These are phyloP conservation scores for Orius insidiosus DNA, from an alignment of 1,140 invertebrate species.

Conservation along the genomic window DNA sequence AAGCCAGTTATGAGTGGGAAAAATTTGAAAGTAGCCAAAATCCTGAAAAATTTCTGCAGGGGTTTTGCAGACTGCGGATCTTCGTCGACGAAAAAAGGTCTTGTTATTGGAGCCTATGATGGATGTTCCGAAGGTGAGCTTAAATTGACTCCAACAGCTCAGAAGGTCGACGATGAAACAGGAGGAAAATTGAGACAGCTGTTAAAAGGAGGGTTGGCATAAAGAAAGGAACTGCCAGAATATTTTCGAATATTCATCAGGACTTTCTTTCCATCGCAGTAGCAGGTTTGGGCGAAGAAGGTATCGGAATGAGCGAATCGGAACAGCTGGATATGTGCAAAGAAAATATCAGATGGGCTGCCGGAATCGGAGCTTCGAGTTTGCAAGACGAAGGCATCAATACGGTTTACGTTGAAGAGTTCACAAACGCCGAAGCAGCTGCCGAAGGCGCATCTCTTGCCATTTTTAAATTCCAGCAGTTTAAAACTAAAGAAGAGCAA, in stretches of 20 bases:
- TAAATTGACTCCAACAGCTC: slow-evolving; percentile 12
- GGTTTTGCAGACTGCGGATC: background rate
- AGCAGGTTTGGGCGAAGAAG: slow-evolving; percentile 47
- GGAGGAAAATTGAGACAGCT: slow-evolving; percentile 11
- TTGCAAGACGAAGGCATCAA: slow-evolving; percentile 26
- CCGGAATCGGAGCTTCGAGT: slow-evolving; percentile 42
- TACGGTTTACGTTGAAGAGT: slow-evolving; percentile 40
- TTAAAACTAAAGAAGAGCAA: slow-evolving; percentile 13
- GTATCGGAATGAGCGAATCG: slow-evolving; percentile 34
- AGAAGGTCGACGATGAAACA: slow-evolving; percentile 10
- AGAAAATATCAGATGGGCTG: slow-evolving; percentile 43
- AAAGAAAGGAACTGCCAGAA: slow-evolving; percentile 7
- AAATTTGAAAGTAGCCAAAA: too few relatives aligned
- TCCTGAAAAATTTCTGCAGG: background rate
- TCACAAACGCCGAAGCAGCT: slow-evolving; percentile 51
- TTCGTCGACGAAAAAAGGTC: slow-evolving; percentile 13
- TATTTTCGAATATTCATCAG: slow-evolving; percentile 9
- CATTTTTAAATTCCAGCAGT: slow-evolving; percentile 44
- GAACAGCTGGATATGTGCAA: slow-evolving; percentile 49
- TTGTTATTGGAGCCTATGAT: slow-evolving; percentile 17
- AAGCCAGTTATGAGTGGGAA: too few relatives aligned
- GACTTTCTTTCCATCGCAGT: slow-evolving; percentile 34
- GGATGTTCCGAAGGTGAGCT: slow-evolving; percentile 13
- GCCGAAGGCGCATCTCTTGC: slow-evolving; percentile 51
- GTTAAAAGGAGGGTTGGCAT: slow-evolving; percentile 8